phyloP scores from a whole-genome alignment of 2,888 invertebrate genomes.

The Tetanocera ferruginea region DNA sequence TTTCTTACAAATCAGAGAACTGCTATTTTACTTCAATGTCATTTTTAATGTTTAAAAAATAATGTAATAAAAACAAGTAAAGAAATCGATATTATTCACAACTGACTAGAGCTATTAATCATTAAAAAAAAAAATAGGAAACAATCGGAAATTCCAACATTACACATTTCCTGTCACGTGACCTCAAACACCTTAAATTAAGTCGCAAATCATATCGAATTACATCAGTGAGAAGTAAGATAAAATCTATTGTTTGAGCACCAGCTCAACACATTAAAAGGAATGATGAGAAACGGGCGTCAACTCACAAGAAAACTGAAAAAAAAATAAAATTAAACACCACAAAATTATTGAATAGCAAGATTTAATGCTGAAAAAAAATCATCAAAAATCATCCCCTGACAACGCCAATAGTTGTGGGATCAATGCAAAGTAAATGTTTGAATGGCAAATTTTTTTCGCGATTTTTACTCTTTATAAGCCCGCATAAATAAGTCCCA shows the following conservation, averaged over 20 bases:
- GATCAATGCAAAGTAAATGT: neutral
- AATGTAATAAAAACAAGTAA: too few species aligned
- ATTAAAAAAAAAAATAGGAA: neutral
- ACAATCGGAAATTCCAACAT: neutral
- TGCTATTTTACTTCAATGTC: too few species aligned
- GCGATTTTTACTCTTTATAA: neutral
- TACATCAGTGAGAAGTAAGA: neutral
- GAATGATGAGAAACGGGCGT: neutral
- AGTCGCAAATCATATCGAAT: neutral
- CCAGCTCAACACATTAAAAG: neutral
- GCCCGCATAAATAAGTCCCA: constrained; percentile 3
- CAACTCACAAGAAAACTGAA: neutral
- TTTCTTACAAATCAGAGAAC: too few species aligned
- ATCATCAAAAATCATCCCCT: neutral
- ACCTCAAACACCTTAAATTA: neutral
- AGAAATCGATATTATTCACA: too few species aligned
- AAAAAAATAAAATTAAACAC: neutral
- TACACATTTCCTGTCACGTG: neutral
- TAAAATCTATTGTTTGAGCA: neutral
- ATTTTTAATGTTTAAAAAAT: too few species aligned
- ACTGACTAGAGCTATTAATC: too few species aligned
- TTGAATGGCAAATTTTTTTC: constrained; percentile 15
- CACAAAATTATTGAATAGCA: constrained; percentile 2
- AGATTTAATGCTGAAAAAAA: neutral
- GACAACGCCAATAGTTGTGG: neutral